Evolutionary conservation across 2,113 vertebrate species (phyloP).

Genomic region (Acinonyx jubatus): DNA sequence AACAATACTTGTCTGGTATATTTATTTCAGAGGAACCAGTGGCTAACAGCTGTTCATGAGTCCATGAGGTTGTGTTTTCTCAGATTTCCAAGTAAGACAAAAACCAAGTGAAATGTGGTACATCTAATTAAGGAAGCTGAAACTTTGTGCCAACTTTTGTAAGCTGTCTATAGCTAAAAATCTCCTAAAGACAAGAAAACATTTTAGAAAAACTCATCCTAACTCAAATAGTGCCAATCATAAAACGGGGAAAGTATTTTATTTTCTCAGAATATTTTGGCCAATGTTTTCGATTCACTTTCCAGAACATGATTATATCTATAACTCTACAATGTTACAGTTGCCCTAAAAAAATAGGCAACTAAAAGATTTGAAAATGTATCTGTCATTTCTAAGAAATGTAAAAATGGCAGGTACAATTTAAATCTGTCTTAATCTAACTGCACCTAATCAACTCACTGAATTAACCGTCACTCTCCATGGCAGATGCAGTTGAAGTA

Average conservation of each 20-base stretch:
- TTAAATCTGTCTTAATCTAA: background rate
- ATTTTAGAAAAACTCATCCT: background rate
- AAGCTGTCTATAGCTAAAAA: background rate
- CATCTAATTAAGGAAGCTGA: background rate
- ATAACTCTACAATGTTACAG: background rate
- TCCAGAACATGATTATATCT: background rate
- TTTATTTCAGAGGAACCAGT: background rate
- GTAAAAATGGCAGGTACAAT: background rate
- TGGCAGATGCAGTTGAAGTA: background rate
- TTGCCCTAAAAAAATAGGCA: background rate
- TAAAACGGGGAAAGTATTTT: background rate
- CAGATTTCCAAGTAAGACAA: background rate
- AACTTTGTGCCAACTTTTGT: background rate
- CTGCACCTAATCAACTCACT: background rate
- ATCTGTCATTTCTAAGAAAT: background rate
- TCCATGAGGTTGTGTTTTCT: background rate
- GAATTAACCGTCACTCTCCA: background rate
- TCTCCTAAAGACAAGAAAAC: background rate
- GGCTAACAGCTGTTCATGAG: background rate
- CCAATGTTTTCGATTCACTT: background rate
- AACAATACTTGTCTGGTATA: background rate
- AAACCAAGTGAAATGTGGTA: background rate
- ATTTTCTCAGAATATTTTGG: background rate
- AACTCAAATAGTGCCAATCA: background rate
- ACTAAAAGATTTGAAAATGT: constrained; percentile 20